phyloP scores from a whole-genome alignment of 2,797 vertebrate genomes.

The Phalanger gymnotis region DNA sequence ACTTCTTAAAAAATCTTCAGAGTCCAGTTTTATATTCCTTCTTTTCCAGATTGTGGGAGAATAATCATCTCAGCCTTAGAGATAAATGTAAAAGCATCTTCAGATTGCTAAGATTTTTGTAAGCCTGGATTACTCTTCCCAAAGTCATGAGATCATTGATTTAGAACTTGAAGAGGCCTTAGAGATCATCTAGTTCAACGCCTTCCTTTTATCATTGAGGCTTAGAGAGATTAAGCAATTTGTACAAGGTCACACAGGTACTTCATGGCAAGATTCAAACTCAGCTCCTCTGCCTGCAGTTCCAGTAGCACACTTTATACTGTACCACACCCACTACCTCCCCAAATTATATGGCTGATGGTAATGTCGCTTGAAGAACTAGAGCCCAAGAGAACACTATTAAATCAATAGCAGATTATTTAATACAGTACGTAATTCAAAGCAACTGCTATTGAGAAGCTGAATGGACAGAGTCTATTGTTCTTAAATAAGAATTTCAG shows the following conservation, averaged over 20 bases:
- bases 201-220: not conserved
- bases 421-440: conserved; percentile 40
- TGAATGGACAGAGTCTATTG: conserved; percentile 52
- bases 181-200: not conserved
- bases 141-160: not conserved
- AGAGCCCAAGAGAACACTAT: not conserved
- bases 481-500: conserved; percentile 57
- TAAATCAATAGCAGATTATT: conserved; percentile 23
- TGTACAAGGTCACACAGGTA: not conserved
- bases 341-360: conserved; percentile 17
- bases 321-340: not conserved
- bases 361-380: conserved; percentile 14
- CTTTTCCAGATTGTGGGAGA: conserved; percentile 35
- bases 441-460: conserved; percentile 24
- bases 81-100: conserved; percentile 20
- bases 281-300: not conserved
- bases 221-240: not conserved
- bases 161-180: not conserved
- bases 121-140: conserved; percentile 32
- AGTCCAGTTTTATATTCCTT: not conserved
- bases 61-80: conserved; percentile 26
- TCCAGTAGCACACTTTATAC: not conserved
- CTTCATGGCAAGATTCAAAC: not conserved
- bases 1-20: conserved; percentile 3
- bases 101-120: conserved; percentile 13